A percentile compares a stretch with the other conserved stretches of the same genome.
Conservation (phyloP, 2,797 vertebrate species). For the Rhinichthys osculus region DNA sequence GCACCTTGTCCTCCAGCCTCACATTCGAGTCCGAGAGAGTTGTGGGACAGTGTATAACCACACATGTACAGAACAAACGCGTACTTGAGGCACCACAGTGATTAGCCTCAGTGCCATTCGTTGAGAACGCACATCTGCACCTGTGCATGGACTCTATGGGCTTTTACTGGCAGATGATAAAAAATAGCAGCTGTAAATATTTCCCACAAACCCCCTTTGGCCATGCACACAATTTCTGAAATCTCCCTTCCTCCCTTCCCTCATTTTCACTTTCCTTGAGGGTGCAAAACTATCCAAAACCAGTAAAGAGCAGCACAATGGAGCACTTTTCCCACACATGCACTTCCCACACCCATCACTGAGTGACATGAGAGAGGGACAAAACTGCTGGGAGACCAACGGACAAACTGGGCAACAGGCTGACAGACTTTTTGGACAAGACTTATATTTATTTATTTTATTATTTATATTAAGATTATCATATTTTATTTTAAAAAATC, state of each 20-base stretch:
- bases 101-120: constrained; percentile 70
- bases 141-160: constrained; percentile 36
- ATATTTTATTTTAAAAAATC: background rate
- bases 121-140: constrained; percentile 45
- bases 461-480: background rate
- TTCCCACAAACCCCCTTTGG: constrained; percentile 75
- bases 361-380: constrained; percentile 2
- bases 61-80: constrained; percentile 22
- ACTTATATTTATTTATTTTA: background rate
- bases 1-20: constrained; percentile 52
- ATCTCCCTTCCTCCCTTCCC: constrained; percentile 67
- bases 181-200: constrained; percentile 74
- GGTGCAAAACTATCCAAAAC: constrained; percentile 47
- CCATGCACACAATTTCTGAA: constrained; percentile 76
- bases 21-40: constrained; percentile 30
- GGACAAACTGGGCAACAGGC: background rate
- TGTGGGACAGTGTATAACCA: background rate
- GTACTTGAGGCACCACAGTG: constrained; percentile 18
- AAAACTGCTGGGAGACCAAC: constrained; percentile 10
- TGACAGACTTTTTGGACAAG: background rate
- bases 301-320: constrained; percentile 32
- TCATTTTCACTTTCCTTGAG: constrained; percentile 75
- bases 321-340: constrained; percentile 14
- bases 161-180: constrained; percentile 27
- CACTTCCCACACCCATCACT: constrained; percentile 1